Base-by-base conservation (phyloP, 2,888 invertebrate genomes). In the Poecilus cupreus region DNA sequence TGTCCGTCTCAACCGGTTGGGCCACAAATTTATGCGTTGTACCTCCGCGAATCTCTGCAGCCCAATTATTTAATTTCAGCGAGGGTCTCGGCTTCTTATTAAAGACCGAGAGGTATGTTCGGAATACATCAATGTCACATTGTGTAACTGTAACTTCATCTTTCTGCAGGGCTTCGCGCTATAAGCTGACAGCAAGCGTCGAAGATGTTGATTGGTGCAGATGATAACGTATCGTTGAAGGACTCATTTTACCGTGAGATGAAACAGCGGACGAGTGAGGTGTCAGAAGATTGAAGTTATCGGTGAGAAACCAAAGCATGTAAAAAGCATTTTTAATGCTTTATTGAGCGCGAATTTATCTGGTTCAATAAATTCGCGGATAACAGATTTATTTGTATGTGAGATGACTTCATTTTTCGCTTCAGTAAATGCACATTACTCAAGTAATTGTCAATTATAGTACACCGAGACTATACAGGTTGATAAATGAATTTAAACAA, bases 61-160 rank as follows among this genome's bases (percentile, higher is more conserved):
- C 8, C 64, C 64, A 64, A 64, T 64, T 64, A 64, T 64, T 64
- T 64, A 64, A 64, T 64, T 64, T 64, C 64, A 32, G 64, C 64
- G 37, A 64, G 26, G 37, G 22, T 3, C 8, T 64, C 64, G 37
- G 22, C 3, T 6, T 64, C 64, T 37, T 64, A 37, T 32, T 26
- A 37, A 64, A 64, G 64, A 18, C 24, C 18, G 10, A 8, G 18
- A 18, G 49, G 11, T 54, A 54, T 54, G 54, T 54, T 54, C 54
- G 3, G 54, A 54, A 54, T 54, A 22, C 54, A 54, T 54, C 54
- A 54, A 54, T 20, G 54, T 54, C 54, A 54, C 54, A 54, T 54
- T 54, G 54, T 54, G 54, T 54, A 54, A 54, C 54, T 54, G 54
- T 54, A 54, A 22, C 54, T 18, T 20, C 10, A 10, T 54, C 54